Base-by-base conservation (phyloP, 2,888 invertebrate species). In the Drosophila mettleri region DNA sequence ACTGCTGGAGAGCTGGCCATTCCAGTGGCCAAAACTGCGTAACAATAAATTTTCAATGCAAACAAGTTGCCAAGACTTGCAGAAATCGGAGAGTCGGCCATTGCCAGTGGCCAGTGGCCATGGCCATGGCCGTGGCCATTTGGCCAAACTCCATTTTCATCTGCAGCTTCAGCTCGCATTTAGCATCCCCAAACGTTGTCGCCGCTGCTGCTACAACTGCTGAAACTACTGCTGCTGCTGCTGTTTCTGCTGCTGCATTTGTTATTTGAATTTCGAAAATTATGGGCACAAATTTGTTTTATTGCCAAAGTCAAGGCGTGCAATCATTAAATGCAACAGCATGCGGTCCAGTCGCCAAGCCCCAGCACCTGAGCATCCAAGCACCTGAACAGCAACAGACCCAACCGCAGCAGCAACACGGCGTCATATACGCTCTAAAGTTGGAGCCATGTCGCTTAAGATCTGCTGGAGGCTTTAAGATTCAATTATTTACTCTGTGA, bases 241-340 rank as follows among this genome's bases (percentile, higher is more conserved):
- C 60, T 22, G 54, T 67, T 18, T 49, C 60, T 38, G 61, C 58
- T 53, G 51, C 52, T 72, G 78, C 79, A 81, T 84, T 85, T 86
- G 85, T 86, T 86, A 88, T 88, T 86, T 86, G 85, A 85, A 88
- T 87, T 85, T 86, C 75, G 74, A 81, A 86, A 86, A 86, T 88
- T 86, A 88, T 86, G 89, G 88, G 80, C 87, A 84, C 89, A 88
- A 86, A 86, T 86, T 86, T 86, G 89, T 86, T 86, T 86, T 88
- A 86, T 88, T 86, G 87, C 89, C 87, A 88, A 86, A 88, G 85
- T 84, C 87, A 88, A 86, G 89, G 88, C 89, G 87, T 88, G 87
- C 87, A 86, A 87, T 86, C 87, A 86, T 86, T 88, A 86, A 88
- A 88, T 86, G 81, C 89, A 86, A 84, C 88, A 86, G 88, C 88